phyloP scores from a whole-genome alignment of 2,888 invertebrate species.

The Serrognathus titanus region DNA sequence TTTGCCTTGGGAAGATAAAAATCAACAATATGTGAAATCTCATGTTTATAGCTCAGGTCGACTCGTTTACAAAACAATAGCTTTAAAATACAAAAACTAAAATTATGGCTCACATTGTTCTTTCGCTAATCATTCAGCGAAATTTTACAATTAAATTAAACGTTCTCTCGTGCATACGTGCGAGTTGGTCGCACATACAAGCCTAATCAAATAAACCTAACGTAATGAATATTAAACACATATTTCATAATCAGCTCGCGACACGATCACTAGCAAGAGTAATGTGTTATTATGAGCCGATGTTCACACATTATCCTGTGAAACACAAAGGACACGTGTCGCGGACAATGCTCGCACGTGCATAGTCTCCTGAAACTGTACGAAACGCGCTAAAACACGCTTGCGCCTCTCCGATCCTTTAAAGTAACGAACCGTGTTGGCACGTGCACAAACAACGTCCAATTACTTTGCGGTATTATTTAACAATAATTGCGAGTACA shows the following conservation, averaged over 20 bases:
- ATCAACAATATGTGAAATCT: too few species aligned
- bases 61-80: too few species aligned
- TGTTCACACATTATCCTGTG: constrained; percentile 30
- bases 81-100: too few species aligned
- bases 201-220: constrained; percentile 27
- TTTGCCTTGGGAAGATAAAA: too few species aligned
- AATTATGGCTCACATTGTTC: too few species aligned
- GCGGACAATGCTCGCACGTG: constrained; percentile 29
- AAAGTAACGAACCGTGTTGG: constrained; percentile 44
- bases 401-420: constrained; percentile 33
- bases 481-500: constrained; percentile 39
- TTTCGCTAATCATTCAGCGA: too few species aligned
- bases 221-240: constrained; percentile 37
- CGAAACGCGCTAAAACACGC: constrained; percentile 38
- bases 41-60: too few species aligned
- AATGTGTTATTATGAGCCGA: constrained; percentile 36
- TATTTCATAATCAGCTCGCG: constrained; percentile 34
- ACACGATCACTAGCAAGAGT: constrained; percentile 23
- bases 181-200: background rate
- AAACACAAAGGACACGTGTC: constrained; percentile 31
- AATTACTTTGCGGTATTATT: constrained; percentile 49
- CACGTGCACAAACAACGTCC: constrained; percentile 46
- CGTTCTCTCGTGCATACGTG: too few species aligned
- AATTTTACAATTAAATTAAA: too few species aligned
- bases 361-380: constrained; percentile 31